These are phyloP conservation scores for Antrozous pallidus DNA, from an alignment of 2,797 vertebrate genomes.

Conservation along the genomic window DNA sequence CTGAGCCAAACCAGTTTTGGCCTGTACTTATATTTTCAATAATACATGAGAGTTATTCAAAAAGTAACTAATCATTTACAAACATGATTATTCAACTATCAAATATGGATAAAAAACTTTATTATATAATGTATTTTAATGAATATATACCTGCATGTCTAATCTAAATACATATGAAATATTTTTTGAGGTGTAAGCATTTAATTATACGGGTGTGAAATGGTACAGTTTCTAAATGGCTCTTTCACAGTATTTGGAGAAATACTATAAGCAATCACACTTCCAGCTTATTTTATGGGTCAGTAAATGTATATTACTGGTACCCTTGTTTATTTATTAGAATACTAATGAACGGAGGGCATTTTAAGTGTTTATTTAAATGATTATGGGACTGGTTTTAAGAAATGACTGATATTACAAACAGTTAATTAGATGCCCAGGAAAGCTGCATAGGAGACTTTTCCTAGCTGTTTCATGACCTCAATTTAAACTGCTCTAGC, in stretches of 20 bases:
- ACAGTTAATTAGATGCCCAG: background rate
- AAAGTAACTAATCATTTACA: background rate
- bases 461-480: background rate
- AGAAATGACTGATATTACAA: background rate
- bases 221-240: conserved; percentile 20
- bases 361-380: conserved; percentile 24
- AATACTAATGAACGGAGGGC: background rate
- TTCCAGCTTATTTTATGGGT: conserved; percentile 7
- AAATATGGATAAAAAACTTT: background rate
- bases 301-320: background rate
- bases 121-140: background rate
- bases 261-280: background rate
- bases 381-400: background rate
- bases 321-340: conserved; percentile 19
- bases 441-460: background rate
- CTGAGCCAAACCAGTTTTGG: background rate
- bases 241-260: conserved; percentile 13
- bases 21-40: background rate
- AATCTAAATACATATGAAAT: background rate
- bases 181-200: background rate
- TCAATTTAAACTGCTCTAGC: background rate
- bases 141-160: background rate
- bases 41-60: background rate
- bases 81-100: background rate
- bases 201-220: background rate